Evolutionary conservation across 2,113 vertebrate species (phyloP).

Genomic region (Noctilio leporinus): DNA sequence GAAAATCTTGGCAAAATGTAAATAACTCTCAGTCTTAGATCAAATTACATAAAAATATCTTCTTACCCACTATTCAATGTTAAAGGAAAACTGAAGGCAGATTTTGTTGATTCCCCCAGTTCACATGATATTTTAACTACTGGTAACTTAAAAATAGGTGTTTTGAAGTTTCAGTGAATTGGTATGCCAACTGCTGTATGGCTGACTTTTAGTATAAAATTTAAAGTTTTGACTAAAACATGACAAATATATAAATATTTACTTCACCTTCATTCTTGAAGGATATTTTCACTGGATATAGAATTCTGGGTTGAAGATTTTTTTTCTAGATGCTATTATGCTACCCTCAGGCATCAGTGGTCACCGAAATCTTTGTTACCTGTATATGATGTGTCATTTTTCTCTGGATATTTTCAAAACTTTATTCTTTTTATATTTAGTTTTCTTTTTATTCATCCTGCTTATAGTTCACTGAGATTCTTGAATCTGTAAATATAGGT

Average conservation of each 20-base stretch:
- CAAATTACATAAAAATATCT: background rate
- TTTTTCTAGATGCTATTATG: background rate
- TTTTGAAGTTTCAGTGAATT: conserved; percentile 8
- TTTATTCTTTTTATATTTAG: conserved; percentile 15
- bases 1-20: background rate
- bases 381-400: background rate
- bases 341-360: background rate
- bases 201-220: background rate
- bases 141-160: background rate
- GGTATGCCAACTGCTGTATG: background rate
- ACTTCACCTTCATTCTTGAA: background rate
- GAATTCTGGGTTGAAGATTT: background rate
- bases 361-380: background rate
- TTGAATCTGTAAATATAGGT: background rate
- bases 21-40: background rate
- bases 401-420: background rate
- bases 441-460: conserved; percentile 1
- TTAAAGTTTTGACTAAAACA: background rate
- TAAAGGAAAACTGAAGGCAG: background rate
- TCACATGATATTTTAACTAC: background rate
- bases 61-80: background rate
- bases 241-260: background rate
- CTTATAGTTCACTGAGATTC: background rate
- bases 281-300: background rate
- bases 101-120: background rate